Conservation (phyloP, 2,797 vertebrate species). For the Tragopan temminckii region DNA sequence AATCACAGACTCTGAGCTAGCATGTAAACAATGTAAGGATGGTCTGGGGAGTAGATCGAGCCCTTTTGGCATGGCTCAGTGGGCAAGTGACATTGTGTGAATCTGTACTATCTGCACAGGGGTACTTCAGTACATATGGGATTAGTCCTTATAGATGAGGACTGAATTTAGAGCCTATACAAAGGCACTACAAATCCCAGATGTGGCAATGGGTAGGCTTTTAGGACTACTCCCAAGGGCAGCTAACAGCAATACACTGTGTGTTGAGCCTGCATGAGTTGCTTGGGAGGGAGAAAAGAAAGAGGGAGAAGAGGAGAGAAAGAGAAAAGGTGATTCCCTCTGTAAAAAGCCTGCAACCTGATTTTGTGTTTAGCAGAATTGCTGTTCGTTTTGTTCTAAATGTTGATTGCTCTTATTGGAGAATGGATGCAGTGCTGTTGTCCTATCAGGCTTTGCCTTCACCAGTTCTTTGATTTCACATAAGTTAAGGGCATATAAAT, state of each 20-base stretch:
- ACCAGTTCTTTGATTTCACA: background rate
- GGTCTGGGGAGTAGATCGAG: background rate
- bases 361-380: background rate
- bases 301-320: too few relatives aligned
- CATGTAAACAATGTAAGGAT: background rate
- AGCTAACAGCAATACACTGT: background rate
- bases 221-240: background rate
- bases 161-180: background rate
- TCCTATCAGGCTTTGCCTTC: background rate
- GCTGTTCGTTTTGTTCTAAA: background rate
- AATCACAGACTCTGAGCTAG: slow-evolving; percentile 38
- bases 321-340: background rate
- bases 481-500: background rate
- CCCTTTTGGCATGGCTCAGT: background rate
- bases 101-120: background rate
- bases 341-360: background rate
- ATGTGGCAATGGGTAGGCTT: background rate
- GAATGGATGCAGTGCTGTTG: background rate
- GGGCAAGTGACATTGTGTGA: background rate
- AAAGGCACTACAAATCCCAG: background rate
- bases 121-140: background rate
- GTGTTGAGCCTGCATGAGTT: background rate
- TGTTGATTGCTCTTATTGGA: background rate
- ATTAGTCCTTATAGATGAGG: background rate
- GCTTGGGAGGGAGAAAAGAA: background rate